Base-by-base conservation (phyloP, 2,888 invertebrate species). In the Digitonthophagus gazella region DNA sequence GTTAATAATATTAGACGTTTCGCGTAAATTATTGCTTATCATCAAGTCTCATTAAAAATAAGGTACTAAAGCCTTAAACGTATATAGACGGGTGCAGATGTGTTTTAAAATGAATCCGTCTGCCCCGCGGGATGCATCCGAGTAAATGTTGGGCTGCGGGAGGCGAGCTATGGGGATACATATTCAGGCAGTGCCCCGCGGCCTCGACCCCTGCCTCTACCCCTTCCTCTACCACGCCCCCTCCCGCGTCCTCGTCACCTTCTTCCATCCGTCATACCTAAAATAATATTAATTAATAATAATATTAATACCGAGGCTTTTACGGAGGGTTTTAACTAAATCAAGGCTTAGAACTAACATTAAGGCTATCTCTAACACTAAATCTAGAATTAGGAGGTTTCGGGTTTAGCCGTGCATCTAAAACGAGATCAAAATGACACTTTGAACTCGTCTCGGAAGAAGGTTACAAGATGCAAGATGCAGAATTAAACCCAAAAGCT, bases 161-260 rank as follows among this genome's bases (percentile, higher is more conserved):
- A 77, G 78, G 79, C 78, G 80, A 79, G 78, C 79, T 79, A 81
- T 75, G 82, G 81, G 78, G 83, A 80, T 75, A 79, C 79, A 74
- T 81, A 82, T 76, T 82, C 81, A 64, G 81, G 80, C 75, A 80
- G 75, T 73, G 83, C 83, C 76, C 86, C 85, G 74, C 86, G 84
- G 85, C 91, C 91, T 84, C 91, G 90, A 81, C 91, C 91, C 86
- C 91, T 88, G 85, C 92, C 91, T 84, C 91, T 88, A 78, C 92
- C 92, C 86, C 92, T 85, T 81, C 88, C 87, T 81, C 88, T 85
- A 80, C 88, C 87, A 78, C 88, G 90, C 88, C 92, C 92, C 91
- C 92, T 91, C 89, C 91, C 92, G 85, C 92, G 89, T 87, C 91
- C 92, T 87, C 92, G 92, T 92, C 92, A 92, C 91, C 92, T 91